Base-by-base conservation (phyloP, 2,888 invertebrate genomes). In the Petrolisthes manimaculis region DNA sequence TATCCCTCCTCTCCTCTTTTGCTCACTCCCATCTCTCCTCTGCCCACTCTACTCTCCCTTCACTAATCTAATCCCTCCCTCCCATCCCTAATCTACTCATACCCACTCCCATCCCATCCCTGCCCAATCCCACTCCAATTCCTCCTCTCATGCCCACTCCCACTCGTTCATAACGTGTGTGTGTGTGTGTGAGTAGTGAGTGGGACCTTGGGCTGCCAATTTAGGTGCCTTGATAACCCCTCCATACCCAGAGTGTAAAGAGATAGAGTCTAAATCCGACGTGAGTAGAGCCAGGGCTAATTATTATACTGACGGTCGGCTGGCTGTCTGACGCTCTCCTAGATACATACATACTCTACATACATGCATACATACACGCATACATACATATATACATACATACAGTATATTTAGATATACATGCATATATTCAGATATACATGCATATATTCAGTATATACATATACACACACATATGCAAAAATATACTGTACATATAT, bases 201-300 rank as follows among this genome's bases (percentile, higher is more conserved):
- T 9, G 18, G 61, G 1, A 18, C 51, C 83, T 51, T 75, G 21
- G 37, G 54, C 83, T 75, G 83, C 74, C 83, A 81, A 56, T 81
- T 81, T 81, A 81, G 24, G 67, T 81, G 56, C 24, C 54, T 37
- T 61, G 81, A 81, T 81, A 67, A 81, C 81, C 61, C 81, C 81
- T 61, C 51, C 61, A 81, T 81, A 61, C 81, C 67, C 18, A 55
- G 56, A 18, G 61, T 67, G 37, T 56, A 67, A 56, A 61, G 81
- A 61, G 81, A 56, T 81, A 81, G 67, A 24, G 81, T 81, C 81
- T 61, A 37, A 67, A 81, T 81, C 61, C 67, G 81, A 79, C 79
- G 53, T 79, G 79, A 79, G 79, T 81, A 51, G 81, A 37, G 61
- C 21, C 37, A 21, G 61, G 61, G 24, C 24, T 55, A 80, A 24